phyloP scores from a whole-genome alignment of 2,113 vertebrate genomes.

The Arvicanthis niloticus region DNA sequence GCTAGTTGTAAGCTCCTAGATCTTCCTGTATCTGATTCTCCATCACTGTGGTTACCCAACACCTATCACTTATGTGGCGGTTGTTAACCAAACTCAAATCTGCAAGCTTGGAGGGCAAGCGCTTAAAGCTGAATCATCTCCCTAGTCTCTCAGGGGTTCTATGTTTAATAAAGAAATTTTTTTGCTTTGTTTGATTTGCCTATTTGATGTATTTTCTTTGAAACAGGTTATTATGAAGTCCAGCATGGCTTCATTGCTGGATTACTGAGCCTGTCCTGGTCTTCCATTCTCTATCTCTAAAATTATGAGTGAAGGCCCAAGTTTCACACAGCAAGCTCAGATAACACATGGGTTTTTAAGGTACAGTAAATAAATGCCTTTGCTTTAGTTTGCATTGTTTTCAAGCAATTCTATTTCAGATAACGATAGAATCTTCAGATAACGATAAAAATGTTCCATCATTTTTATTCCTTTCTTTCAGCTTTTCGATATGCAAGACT shows the following conservation, averaged over 20 bases:
- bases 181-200: background rate
- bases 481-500: conserved; percentile 36
- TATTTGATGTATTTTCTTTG: background rate
- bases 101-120: background rate
- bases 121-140: background rate
- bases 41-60: background rate
- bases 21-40: background rate
- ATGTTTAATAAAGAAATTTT: background rate
- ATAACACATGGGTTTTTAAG: background rate
- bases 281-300: background rate
- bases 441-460: accelerated
- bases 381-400: background rate
- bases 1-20: background rate
- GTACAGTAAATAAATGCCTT: background rate
- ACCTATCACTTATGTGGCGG: too few relatives aligned
- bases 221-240: background rate
- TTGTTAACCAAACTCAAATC: too few relatives aligned
- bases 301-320: too few relatives aligned
- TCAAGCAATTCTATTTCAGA: background rate
- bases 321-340: too few relatives aligned
- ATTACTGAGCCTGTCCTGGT: too few relatives aligned
- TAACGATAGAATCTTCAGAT: too few relatives aligned
- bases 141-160: background rate
- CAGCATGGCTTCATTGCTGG: background rate
- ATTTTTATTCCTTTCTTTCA: background rate